Percentiles rank a stretch among this genome's conserved stretches.
Evolutionary conservation across 2,888 invertebrate species (phyloP).

Genomic region (Stenodema calcarata): DNA sequence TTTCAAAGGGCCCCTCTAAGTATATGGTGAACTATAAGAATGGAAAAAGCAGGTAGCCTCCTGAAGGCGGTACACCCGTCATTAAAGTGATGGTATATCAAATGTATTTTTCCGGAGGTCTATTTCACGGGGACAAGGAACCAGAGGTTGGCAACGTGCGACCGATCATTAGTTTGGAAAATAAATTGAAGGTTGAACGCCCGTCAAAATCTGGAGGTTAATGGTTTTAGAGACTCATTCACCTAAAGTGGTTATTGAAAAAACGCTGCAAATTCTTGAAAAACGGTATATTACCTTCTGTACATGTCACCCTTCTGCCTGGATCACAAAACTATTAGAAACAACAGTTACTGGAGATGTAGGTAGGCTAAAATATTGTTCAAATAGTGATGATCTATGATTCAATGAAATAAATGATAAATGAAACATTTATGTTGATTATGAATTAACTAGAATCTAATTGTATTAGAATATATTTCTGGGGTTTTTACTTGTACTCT

Average conservation of each 20-base stretch:
- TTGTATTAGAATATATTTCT: no score
- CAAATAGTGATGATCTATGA: no score
- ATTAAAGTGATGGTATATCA: conserved; percentile 1
- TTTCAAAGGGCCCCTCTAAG: conserved; percentile 16
- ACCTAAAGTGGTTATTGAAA: neutral
- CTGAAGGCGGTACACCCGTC: neutral
- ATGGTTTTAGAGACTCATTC: neutral
- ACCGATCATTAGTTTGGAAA: conserved; percentile 2
- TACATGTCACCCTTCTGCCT: no score
- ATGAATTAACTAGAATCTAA: no score
- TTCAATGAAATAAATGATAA: no score
- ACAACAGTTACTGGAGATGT: no score
- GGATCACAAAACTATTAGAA: no score
- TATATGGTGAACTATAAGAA: conserved; percentile 23
- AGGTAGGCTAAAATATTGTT: no score
- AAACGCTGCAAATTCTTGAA: no score
- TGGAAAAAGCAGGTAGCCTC: conserved; percentile 28
- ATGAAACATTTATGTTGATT: no score
- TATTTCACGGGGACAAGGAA: neutral
- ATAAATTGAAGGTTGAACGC: neutral
- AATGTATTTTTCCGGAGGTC: neutral
- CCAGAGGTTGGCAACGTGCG: neutral
- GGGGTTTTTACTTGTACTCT: no score
- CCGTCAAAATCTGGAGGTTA: neutral
- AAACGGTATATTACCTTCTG: no score